A percentile compares a stretch with the other conserved stretches of the same genome.
Conservation (phyloP, 1,140 invertebrate genomes). For the Lepeophtheirus salmonis region DNA sequence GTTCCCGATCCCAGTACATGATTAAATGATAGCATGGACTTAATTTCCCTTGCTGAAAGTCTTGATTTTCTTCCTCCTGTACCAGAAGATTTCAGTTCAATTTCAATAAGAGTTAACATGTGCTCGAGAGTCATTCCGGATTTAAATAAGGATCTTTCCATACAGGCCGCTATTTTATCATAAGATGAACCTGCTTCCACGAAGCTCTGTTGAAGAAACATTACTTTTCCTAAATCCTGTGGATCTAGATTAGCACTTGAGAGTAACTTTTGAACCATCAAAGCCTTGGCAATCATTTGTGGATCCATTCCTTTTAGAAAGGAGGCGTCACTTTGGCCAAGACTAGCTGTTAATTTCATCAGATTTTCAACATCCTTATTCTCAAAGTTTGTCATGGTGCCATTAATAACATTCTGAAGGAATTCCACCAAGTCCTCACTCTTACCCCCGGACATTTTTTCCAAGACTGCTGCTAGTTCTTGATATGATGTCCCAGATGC, state of each 20-base stretch:
- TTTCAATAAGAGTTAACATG: constrained; percentile 3
- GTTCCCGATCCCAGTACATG: not conserved
- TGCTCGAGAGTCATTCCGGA: constrained; percentile 12
- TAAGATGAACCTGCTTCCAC: constrained; percentile 8
- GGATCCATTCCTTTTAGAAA: not conserved
- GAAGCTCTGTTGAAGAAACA: constrained; percentile 10
- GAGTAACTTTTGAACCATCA: constrained; percentile 11
- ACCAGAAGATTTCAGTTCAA: constrained; percentile 8
- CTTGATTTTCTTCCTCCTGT: too few species aligned
- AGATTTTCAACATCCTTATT: not conserved
- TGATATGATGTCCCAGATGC: constrained; percentile 5
- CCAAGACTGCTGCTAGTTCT: not conserved
- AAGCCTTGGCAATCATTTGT: constrained; percentile 1
- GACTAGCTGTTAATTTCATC: not conserved
- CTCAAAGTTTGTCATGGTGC: not conserved
- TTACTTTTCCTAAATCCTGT: constrained; percentile 12
- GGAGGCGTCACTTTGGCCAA: not conserved
- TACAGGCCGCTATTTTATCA: constrained; percentile 5
- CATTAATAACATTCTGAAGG: not conserved
- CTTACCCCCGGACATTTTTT: not conserved
- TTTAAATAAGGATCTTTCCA: constrained; percentile 6
- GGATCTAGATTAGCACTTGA: constrained; percentile 5
- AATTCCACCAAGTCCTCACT: not conserved
- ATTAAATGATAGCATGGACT: not conserved
- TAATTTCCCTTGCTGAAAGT: not conserved